phyloP scores from a whole-genome alignment of 2,888 invertebrate species.

The Ctena decussata region DNA sequence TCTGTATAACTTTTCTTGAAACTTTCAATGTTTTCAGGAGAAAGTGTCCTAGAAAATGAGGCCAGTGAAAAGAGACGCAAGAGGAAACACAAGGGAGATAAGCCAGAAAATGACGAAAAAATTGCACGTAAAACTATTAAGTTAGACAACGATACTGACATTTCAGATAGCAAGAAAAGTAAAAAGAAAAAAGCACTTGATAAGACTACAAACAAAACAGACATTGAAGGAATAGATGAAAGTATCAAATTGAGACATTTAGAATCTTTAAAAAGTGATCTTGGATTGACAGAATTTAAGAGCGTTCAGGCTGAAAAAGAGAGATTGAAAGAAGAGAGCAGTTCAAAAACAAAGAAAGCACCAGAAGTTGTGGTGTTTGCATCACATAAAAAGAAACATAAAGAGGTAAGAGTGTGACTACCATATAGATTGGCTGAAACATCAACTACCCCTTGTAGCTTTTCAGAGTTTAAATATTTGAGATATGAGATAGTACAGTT shows the following conservation, averaged over 20 bases:
- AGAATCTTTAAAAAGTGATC: constrained; percentile 4
- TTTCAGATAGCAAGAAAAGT: neutral
- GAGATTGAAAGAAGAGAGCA: neutral
- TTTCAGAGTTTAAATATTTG: too few relatives aligned
- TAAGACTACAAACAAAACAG: neutral
- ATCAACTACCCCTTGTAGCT: too few relatives aligned
- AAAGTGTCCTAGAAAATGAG: neutral
- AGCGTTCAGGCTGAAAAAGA: neutral
- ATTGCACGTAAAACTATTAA: neutral
- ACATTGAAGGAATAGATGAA: neutral
- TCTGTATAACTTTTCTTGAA: too few relatives aligned
- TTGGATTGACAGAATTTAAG: constrained; percentile 15
- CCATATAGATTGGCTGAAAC: too few relatives aligned
- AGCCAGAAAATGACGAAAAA: neutral
- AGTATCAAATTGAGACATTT: constrained; percentile 13
- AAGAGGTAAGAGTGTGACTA: constrained; percentile 37
- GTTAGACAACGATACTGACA: neutral
- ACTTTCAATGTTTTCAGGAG: neutral
- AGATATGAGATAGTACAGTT: too few relatives aligned
- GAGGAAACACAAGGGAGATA: neutral
- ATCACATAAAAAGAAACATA: constrained; percentile 62
- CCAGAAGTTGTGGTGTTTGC: constrained; percentile 76
- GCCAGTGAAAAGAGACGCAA: neutral
- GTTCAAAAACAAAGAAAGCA: constrained; percentile 21
- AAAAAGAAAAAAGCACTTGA: constrained; percentile 28